A percentile compares a stretch with the other conserved stretches of the same genome.
Conservation (phyloP, 2,888 invertebrate species). For the Calameuta filiformis region DNA sequence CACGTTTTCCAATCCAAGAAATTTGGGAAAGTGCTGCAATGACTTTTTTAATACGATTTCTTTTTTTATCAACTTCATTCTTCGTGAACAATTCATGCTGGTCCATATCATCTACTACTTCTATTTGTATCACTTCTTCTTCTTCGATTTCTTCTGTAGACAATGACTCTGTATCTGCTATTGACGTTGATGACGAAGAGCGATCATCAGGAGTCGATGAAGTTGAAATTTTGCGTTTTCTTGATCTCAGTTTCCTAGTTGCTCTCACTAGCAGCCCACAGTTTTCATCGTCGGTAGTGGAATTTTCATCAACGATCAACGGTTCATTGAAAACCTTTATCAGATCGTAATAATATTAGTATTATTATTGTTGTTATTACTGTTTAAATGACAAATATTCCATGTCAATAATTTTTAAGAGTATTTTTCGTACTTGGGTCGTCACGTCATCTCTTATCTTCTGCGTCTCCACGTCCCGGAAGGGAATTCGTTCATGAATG, state of each 20-base stretch:
- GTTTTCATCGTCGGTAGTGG: conserved; percentile 36
- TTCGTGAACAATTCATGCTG: conserved; percentile 17
- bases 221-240: conserved; percentile 28
- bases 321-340: conserved; percentile 51
- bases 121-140: conserved; percentile 45
- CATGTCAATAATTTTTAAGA: not conserved
- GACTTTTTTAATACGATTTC: conserved; percentile 39
- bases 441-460: conserved; percentile 56
- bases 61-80: conserved; percentile 22
- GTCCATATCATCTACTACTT: conserved; percentile 39
- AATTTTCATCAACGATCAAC: conserved; percentile 26
- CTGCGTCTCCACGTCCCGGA: conserved; percentile 57
- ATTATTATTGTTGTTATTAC: conserved; percentile 10
- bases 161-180: conserved; percentile 47
- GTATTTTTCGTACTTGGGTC: conserved; percentile 45
- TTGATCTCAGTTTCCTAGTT: conserved; percentile 32
- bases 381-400: conserved; percentile 4
- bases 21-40: conserved; percentile 40
- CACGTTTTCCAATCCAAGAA: conserved; percentile 39
- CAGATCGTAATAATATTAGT: not conserved
- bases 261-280: conserved; percentile 45
- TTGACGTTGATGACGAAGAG: conserved; percentile 41
- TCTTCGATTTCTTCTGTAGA: conserved; percentile 44
- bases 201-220: conserved; percentile 12
- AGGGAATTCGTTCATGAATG: conserved; percentile 28